Conservation (phyloP, 2,797 vertebrate genomes). For the Paratrypauchen microcephalus region DNA sequence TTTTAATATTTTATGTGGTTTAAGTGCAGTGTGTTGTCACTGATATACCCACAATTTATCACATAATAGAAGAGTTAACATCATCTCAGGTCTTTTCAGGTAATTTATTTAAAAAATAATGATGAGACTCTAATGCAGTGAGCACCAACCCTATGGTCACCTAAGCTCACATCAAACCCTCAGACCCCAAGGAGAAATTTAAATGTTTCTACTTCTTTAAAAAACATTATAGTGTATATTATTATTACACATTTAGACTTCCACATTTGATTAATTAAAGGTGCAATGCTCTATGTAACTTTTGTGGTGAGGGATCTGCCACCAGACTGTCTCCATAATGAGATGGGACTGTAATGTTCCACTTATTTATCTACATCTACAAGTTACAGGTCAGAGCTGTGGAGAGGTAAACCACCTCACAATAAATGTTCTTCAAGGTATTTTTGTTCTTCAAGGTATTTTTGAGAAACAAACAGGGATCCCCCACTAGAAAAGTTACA, state of each 20-base stretch:
- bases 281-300: no score
- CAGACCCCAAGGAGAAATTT: neutral
- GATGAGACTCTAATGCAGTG: neutral
- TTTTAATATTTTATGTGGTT: slow-evolving; percentile 24
- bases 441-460: no score
- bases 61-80: neutral
- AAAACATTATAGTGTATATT: no score
- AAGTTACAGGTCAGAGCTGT: neutral
- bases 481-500: neutral
- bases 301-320: no score
- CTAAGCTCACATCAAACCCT: neutral
- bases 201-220: neutral
- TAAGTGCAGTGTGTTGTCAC: slow-evolving; percentile 10
- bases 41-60: slow-evolving; percentile 11
- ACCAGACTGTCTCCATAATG: no score
- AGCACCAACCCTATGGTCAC: neutral
- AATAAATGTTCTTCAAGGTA: neutral
- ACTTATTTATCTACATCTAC: no score
- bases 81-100: neutral
- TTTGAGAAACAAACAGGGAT: neutral
- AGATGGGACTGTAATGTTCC: no score
- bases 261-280: no score
- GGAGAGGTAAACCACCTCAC: neutral
- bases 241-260: no score
- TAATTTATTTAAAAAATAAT: neutral